Evolutionary conservation across 2,797 vertebrate species (phyloP), one percentile per base, ranked within the genome.

Genomic region (Gorsachius magnificus): DNA sequence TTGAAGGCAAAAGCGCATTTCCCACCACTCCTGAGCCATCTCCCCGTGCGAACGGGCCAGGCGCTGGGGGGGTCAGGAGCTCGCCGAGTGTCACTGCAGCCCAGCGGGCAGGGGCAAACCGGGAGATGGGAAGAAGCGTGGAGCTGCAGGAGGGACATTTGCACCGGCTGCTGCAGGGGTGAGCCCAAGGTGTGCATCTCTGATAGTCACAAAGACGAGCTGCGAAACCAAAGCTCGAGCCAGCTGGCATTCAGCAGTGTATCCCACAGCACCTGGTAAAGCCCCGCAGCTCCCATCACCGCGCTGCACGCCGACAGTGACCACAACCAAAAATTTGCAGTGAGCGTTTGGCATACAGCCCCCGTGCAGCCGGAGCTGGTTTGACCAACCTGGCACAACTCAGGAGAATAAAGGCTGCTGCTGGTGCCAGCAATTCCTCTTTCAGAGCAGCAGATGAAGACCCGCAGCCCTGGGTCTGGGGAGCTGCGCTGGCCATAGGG

Each of bases 281-380:
- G 41, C 38, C 33, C 65, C 3, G 2, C 38, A 22, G 41, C 51
- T 24, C 41, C 60, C 2, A 1, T 3, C 24, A 5, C 35, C 4
- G 22, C 17, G n/a, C 60, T 21, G 19, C 15, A 7, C 7, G 4
- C 48, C 1, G 7, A 14, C 48, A 14, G 24, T 17, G 33, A 53
- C 26, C 22, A 11, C 24, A 10, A 16, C 36, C 60, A 28, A n/a
- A 64, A 17, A 33, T 6, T 1, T 9, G 35, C 35, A 19, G 57
- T 1, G 29, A n/a, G 60, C 3, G 2, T n/a, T 10, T 1, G 11
- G 28, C 60, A 3, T 11, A 11, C 31, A 13, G 75, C 24, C 36
- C 36, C 57, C 2, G 12, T 2, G 12, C 20, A 10, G 38, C 31
- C 3, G 1, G 9, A 7, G 29, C 10, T 1, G 7, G 13, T 20